Conservation (phyloP, 2,797 vertebrate genomes). For the Protonibea diacanthus region DNA sequence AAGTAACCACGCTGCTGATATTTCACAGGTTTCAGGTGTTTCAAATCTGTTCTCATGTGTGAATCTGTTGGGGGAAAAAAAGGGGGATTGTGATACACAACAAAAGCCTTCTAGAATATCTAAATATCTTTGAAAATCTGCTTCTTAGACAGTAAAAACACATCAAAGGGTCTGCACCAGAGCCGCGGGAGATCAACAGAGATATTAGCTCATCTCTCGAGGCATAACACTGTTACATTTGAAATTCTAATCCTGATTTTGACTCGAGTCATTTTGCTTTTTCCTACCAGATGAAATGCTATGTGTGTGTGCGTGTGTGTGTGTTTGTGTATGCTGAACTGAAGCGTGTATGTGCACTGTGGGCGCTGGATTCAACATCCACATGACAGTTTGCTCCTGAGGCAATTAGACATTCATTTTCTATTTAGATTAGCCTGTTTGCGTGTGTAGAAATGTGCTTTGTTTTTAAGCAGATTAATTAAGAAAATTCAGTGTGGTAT, state of each 20-base stretch:
- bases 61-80: not conserved
- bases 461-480: not conserved
- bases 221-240: not conserved
- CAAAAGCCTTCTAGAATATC: not conserved
- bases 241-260: conserved; percentile 29
- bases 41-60: not conserved
- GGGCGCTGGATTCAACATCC: not conserved
- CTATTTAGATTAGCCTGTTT: conserved; percentile 5
- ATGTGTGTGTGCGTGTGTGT: not conserved
- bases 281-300: not conserved
- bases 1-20: not conserved
- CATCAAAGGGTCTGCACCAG: conserved; percentile 12
- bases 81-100: not conserved
- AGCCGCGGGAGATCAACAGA: not conserved
- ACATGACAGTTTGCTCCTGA: not conserved
- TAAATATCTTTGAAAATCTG: conserved; percentile 10
- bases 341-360: conserved; percentile 1
- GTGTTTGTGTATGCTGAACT: not conserved
- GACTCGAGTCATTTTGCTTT: conserved; percentile 10
- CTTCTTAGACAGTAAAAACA: conserved; percentile 6
- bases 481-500: not conserved
- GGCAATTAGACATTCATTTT: not conserved
- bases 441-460: not conserved
- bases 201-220: not conserved
- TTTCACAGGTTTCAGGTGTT: not conserved